Conservation (phyloP, 2,797 vertebrate genomes). For the Clamator glandarius region DNA sequence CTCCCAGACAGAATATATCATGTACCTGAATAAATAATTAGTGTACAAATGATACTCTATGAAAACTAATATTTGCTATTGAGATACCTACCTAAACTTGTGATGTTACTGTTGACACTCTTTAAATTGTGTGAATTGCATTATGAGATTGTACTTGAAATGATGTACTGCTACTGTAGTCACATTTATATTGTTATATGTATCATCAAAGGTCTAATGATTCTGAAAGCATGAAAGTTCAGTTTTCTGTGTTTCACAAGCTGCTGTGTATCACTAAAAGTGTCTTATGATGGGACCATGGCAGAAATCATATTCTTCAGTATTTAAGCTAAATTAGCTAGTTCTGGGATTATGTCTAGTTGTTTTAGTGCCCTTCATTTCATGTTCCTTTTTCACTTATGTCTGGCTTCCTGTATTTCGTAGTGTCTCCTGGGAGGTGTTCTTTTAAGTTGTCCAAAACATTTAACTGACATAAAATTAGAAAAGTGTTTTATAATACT, state of each 20-base stretch:
- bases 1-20: background rate
- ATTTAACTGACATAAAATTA: background rate
- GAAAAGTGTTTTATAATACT: background rate
- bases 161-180: background rate
- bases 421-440: background rate
- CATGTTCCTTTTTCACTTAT: background rate
- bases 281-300: background rate
- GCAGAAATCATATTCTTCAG: background rate
- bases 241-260: background rate
- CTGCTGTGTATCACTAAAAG: background rate
- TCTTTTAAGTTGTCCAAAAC: background rate
- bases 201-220: background rate
- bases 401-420: background rate
- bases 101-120: background rate
- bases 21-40: conserved; percentile 49
- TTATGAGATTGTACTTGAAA: background rate
- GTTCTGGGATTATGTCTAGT: background rate
- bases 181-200: background rate
- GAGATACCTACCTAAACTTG: background rate
- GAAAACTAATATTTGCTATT: conserved; percentile 14
- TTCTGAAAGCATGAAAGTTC: background rate
- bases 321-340: background rate
- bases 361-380: background rate
- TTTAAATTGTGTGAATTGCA: background rate
- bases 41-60: background rate